Evolutionary conservation across 2,888 invertebrate genomes (phyloP), one percentile per base, ranked within the genome.

Genomic region (Romanomermis culicivorax): DNA sequence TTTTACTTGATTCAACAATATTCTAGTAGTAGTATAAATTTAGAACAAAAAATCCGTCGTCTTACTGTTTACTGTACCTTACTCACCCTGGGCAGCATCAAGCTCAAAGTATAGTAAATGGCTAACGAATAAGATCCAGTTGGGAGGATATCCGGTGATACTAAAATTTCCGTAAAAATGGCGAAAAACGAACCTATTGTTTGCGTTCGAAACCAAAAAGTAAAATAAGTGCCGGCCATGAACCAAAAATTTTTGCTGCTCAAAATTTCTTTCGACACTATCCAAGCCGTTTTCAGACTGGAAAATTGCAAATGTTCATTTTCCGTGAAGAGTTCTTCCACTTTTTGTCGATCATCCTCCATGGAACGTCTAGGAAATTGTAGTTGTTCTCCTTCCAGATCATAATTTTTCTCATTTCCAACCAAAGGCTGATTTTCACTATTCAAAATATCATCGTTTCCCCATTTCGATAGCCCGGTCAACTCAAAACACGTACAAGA

Each of bases 161-260:
- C 27, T 24, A 53, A 24, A 43, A 7, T 26, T 45, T 53, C 53
- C 11, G 53, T 53, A 23, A 25, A 53, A n/a, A 53, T 45, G 23
- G 42, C 53, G 27, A 53, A 23, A 45, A 53, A 53, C 11, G 14
- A 23, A 14, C 36, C 36, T 7, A 4, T 52, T 14, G 36, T 36
- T 29, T 52, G 52, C 4, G 20, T 29, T 36, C 52, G 27, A 20
- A 52, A 25, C 52, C 52, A 52, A 14, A 4, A 7, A 4, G 23
- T 20, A 20, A 52, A 52, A 29, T 52, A 42, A 2, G 36, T n/a
- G 30, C 29, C 30, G 20, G 25, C 23, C 23, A 24, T 24, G 20
- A 17, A 36, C 52, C 52, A 52, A 7, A 25, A 52, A 25, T 52
- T 20, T 7, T 17, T 17, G 30, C 17, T 52, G 14, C 24, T 4